Evolutionary conservation across 2,797 vertebrate species (phyloP).

Genomic region (Sibirionetta formosa): DNA sequence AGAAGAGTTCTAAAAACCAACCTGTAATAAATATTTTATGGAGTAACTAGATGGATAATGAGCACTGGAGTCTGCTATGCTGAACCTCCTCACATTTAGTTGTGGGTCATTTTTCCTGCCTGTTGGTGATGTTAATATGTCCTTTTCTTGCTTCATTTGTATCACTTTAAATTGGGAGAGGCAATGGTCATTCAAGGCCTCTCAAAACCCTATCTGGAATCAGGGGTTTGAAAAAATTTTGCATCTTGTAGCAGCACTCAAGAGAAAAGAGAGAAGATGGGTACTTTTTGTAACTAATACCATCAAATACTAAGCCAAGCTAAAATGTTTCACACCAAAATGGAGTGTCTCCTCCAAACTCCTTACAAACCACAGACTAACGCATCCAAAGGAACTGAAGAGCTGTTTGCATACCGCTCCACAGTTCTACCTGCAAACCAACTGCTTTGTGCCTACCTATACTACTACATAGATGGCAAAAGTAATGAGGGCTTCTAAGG

Average conservation of each 20-base stretch:
- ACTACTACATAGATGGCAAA: accelerated
- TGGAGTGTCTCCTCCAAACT: neutral
- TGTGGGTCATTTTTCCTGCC: neutral
- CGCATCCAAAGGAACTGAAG: neutral
- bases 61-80: neutral
- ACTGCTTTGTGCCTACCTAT: neutral
- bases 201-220: neutral
- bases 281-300: neutral
- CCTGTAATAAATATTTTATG: neutral
- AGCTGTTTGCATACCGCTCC: neutral
- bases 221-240: neutral
- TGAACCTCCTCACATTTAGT: neutral
- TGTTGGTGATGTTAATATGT: neutral
- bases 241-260: accelerated
- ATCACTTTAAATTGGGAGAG: neutral
- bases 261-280: neutral
- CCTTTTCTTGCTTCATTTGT: neutral
- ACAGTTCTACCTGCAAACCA: neutral
- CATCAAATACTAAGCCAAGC: neutral
- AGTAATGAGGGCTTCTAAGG: neutral
- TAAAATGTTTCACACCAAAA: neutral
- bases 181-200: neutral
- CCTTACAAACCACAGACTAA: neutral
- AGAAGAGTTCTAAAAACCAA: neutral
- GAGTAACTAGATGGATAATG: neutral